These are phyloP conservation scores for Solea solea DNA, from an alignment of 2,113 vertebrate species.

Conservation along the genomic window DNA sequence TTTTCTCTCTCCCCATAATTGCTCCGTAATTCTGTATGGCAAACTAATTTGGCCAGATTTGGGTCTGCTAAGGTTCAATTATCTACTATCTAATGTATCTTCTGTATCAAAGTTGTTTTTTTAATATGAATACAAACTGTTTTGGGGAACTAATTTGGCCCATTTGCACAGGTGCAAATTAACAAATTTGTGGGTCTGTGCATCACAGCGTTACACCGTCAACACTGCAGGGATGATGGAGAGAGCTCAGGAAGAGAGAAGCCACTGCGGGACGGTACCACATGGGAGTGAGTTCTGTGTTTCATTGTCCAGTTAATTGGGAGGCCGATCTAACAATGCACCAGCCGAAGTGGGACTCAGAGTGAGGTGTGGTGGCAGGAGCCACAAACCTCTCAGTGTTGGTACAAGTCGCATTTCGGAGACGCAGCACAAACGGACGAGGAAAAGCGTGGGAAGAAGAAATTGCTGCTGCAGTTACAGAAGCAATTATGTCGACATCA, in stretches of 20 bases:
- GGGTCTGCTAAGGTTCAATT: not conserved
- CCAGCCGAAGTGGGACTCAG: slow-evolving; percentile 11
- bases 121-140: not conserved
- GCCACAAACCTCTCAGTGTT: slow-evolving; percentile 48
- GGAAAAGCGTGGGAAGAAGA: slow-evolving; percentile 43
- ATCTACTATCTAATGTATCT: not conserved
- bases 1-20: no score
- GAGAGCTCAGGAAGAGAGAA: not conserved
- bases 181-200: not conserved
- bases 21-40: no score
- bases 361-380: slow-evolving; percentile 13
- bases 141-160: no score
- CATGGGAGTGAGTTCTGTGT: slow-evolving; percentile 3
- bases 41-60: no score
- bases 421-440: slow-evolving; percentile 58
- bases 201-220: not conserved
- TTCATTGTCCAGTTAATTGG: slow-evolving; percentile 53
- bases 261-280: not conserved
- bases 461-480: slow-evolving; percentile 54
- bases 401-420: slow-evolving; percentile 41
- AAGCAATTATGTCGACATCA: slow-evolving; percentile 54
- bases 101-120: not conserved
- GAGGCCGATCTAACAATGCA: slow-evolving; percentile 41
- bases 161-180: not conserved
- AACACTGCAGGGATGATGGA: not conserved